Conservation (phyloP, 2,888 invertebrate species). For the Laspeyria flexula region DNA sequence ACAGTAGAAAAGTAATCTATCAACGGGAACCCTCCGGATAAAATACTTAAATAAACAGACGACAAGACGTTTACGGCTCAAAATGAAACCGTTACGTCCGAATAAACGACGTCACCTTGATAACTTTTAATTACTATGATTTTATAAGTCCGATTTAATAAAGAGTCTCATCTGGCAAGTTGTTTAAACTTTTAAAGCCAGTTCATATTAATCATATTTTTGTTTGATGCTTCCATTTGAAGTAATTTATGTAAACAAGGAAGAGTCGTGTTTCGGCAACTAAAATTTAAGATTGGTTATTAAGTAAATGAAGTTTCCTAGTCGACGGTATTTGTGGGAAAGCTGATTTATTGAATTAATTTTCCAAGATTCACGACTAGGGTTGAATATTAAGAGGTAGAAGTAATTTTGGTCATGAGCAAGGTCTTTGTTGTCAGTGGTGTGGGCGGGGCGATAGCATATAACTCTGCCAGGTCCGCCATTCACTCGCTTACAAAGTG, state of each 20-base stretch:
- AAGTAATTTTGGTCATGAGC: slow-evolving; percentile 77
- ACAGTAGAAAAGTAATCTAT: slow-evolving; percentile 68
- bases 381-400: slow-evolving; percentile 76
- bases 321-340: slow-evolving; percentile 67
- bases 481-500: slow-evolving; percentile 53
- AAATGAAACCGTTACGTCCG: slow-evolving; percentile 54
- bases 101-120: slow-evolving; percentile 51
- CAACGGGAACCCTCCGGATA: slow-evolving; percentile 65
- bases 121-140: slow-evolving; percentile 54
- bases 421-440: slow-evolving; percentile 70
- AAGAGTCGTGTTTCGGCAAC: slow-evolving; percentile 44
- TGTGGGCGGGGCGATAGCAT: slow-evolving; percentile 53
- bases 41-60: slow-evolving; percentile 69
- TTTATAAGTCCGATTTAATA: slow-evolving; percentile 50
- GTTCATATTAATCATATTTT: slow-evolving; percentile 50
- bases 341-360: slow-evolving; percentile 82
- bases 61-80: slow-evolving; percentile 51
- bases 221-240: slow-evolving; percentile 46
- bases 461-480: slow-evolving; percentile 64
- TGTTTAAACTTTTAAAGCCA: slow-evolving; percentile 24
- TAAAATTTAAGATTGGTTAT: slow-evolving; percentile 61
- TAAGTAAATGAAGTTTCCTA: slow-evolving; percentile 65
- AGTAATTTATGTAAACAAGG: slow-evolving; percentile 55
- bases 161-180: slow-evolving; percentile 32
- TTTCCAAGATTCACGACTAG: slow-evolving; percentile 72